Evolutionary conservation across 2,113 vertebrate genomes (phyloP).

Genomic region (Cariama cristata): DNA sequence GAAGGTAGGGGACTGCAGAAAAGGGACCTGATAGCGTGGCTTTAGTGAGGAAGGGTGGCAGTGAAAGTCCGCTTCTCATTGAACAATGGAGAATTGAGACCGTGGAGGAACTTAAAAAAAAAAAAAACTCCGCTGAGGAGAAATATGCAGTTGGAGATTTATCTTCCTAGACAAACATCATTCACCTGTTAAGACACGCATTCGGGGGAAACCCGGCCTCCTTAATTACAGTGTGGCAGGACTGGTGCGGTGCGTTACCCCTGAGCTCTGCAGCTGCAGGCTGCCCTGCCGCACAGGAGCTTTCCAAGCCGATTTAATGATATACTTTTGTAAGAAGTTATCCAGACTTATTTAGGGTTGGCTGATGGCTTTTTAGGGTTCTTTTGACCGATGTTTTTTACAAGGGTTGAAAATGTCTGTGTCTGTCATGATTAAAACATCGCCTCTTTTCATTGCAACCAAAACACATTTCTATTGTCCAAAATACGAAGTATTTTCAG

Average conservation of each 20-base stretch:
- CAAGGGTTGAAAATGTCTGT: neutral
- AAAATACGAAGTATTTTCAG: neutral
- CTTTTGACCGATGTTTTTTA: neutral
- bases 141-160: neutral
- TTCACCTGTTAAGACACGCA: neutral
- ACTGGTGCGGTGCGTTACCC: neutral
- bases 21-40: neutral
- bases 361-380: neutral
- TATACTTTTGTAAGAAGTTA: neutral
- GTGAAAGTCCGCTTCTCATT: neutral
- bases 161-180: neutral
- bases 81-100: neutral
- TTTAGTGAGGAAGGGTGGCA: neutral
- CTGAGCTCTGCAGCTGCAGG: conserved; percentile 1
- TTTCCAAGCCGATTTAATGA: neutral
- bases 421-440: neutral
- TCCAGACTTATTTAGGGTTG: neutral
- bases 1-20: neutral
- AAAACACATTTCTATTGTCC: neutral
- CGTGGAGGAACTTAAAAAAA: neutral
- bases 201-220: neutral
- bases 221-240: neutral
- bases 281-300: neutral
- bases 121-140: neutral
- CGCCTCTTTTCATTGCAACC: neutral